Conservation (phyloP, 2,113 vertebrate genomes). For the Microcebus murinus region DNA sequence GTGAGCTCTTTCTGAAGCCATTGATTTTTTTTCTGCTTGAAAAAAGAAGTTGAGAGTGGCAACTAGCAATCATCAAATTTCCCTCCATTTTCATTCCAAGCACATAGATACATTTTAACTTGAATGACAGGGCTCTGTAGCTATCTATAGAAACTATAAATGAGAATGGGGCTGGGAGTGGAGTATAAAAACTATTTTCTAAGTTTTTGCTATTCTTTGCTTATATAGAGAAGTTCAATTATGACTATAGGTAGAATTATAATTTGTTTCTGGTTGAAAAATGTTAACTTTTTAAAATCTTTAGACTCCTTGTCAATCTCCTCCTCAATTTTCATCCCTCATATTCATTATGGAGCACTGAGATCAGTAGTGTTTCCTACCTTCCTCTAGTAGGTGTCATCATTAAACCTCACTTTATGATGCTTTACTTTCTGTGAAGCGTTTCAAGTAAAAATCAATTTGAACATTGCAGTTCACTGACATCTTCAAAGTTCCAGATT, state of each 20-base stretch:
- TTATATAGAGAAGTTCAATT: background rate
- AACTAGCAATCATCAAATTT: background rate
- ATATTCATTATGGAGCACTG: background rate
- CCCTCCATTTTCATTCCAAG: background rate
- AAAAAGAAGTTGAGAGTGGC: background rate
- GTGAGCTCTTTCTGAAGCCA: background rate
- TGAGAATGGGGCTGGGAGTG: rapidly evolving
- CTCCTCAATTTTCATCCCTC: background rate
- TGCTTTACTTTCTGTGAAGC: background rate
- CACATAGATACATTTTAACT: background rate
- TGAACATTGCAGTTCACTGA: background rate
- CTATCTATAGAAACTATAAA: background rate
- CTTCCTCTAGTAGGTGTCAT: background rate
- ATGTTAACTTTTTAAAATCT: background rate
- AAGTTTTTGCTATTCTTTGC: background rate
- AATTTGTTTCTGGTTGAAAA: background rate
- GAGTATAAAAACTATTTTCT: background rate
- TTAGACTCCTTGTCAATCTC: background rate
- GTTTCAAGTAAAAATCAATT: background rate
- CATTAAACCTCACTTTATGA: background rate
- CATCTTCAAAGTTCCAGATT: background rate
- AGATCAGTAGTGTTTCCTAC: background rate
- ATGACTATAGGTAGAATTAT: background rate
- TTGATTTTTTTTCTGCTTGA: background rate
- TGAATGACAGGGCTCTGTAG: background rate